Evolutionary conservation across 2,888 invertebrate genomes (phyloP), one percentile per base, ranked within the genome.

Genomic region (Protonemura montana): DNA sequence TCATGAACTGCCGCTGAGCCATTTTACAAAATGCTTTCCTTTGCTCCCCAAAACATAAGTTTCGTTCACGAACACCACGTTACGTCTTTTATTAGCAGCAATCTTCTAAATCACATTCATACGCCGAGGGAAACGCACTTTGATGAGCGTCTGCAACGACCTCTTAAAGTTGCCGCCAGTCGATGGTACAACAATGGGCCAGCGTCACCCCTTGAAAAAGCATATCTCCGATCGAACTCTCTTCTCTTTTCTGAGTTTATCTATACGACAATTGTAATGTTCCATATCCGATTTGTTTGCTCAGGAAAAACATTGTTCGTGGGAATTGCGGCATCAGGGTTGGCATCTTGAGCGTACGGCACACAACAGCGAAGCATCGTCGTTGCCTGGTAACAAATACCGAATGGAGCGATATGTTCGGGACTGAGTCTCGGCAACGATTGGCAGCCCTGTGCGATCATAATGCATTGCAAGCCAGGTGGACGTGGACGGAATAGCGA

Each of bases 401-500:
- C 59, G 59, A 59, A 2, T 13, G 59, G 59, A 3, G 1, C 21
- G 59, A 10, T n/a, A 59, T 3, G 59, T 59, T 59, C 59, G 59
- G 21, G 3, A 13, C 2, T 59, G 59, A 21, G 59, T 16, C 59
- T 1, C 21, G 3, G 59, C 59, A 59, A 59, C 59, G 16, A 59
- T 10, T 21, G 59, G 16, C 59, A 21, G 21, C 16, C 59, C 59
- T 21, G 59, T 10, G 16, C 13, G 13, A 28, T 81, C 81, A 30
- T 81, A 81, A 81, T 81, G 30, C 81, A 81, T 78, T 27, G 78
- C 2, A 25, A 78, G 2, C 81, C 81, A 3, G 13, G 30, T 6
- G 27, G n/a, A 81, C 81, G 81, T 81, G 81, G 28, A 10, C 6
- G 30, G 81, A 81, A 81, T 81, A 30, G 29, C 26, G 16, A 81